A percentile compares a stretch with the other conserved stretches of the same genome.
These are phyloP conservation scores for Lucilia sericata DNA, from an alignment of 1,140 invertebrate genomes.

Conservation along the genomic window DNA sequence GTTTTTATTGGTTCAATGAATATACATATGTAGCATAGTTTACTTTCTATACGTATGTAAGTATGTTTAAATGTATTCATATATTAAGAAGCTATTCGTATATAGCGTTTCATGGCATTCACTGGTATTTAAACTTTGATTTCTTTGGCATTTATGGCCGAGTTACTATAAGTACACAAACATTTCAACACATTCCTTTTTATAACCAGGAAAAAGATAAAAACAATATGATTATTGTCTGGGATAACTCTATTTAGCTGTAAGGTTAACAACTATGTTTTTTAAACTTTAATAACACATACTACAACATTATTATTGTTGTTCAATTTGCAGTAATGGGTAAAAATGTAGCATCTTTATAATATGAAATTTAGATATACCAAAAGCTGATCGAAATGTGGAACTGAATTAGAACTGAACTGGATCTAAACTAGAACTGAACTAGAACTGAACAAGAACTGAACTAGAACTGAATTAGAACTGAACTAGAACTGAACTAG, in stretches of 20 bases:
- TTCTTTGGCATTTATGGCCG: constrained; percentile 9
- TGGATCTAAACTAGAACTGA: no score
- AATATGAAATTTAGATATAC: no score
- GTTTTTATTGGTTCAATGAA: constrained; percentile 22
- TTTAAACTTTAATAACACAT: background rate
- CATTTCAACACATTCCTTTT: constrained; percentile 25
- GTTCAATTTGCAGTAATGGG: no score
- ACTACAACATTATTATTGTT: no score
- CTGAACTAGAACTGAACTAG: no score
- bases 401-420: no score
- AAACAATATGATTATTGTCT: constrained; percentile 29
- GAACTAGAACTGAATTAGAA: no score
- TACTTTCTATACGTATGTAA: background rate
- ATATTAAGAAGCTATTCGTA: background rate
- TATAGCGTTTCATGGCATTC: background rate
- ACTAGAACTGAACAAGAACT: no score
- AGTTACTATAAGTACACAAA: background rate
- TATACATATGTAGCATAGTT: background rate
- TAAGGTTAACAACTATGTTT: constrained; percentile 21
- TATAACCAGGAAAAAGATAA: background rate
- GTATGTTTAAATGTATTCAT: background rate
- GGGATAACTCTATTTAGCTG: constrained; percentile 23
- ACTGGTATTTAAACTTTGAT: constrained; percentile 24
- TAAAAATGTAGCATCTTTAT: no score
- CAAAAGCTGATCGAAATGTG: no score